Base-by-base conservation (phyloP, 2,797 vertebrate genomes). In the Platyrinchus mystaceus region DNA sequence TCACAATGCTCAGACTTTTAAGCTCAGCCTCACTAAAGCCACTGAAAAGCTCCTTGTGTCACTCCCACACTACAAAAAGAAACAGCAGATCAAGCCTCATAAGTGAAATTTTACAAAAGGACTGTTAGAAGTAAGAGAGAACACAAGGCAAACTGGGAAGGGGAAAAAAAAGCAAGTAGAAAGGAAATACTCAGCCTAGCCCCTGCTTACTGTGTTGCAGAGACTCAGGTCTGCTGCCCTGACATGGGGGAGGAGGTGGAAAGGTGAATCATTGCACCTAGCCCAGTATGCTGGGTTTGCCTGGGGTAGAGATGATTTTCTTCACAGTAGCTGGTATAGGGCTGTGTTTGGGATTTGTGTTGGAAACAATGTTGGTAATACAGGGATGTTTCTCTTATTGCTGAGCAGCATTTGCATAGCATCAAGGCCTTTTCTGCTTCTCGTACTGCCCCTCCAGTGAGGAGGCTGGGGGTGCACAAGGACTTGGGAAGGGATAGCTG, bases 31-130 rank as follows among this genome's bases (percentile, higher is more conserved):
- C 43, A 55, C 11, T 23, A 9, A 43, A 59, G 39, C 9, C 21
- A 30, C 27, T 3, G 2, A 0, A 0, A 55, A 37, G 20, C 30
- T 49, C 9, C 28, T 0, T 0, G 7, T 23, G 13, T 34, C 58
- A n/a, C 22, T 49, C 41, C 27, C 22, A 26, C 6, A 10, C 26
- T 1, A 0, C 19, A 23, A 67, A 84, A 56, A 70, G 7, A 10
- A 66, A 18, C 23, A 26, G 41, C 21, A 49, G 21, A 21, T 55
- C 47, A 81, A 63, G 20, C 30, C 27, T 80, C 16, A 5, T 7
- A 23, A 67, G 17, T 4, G 27, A 60, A 36, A 76, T 26, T 66
- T 75, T 46, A 37, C 17, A 36, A 56, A 52, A 76, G 8, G 12
- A 19, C 47, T 23, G n/a, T 37, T 37, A 41, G 74, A 75, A 69